phyloP scores from a whole-genome alignment of 37 sponge, comb jelly and placozoan species.

The Crambe crambe region DNA sequence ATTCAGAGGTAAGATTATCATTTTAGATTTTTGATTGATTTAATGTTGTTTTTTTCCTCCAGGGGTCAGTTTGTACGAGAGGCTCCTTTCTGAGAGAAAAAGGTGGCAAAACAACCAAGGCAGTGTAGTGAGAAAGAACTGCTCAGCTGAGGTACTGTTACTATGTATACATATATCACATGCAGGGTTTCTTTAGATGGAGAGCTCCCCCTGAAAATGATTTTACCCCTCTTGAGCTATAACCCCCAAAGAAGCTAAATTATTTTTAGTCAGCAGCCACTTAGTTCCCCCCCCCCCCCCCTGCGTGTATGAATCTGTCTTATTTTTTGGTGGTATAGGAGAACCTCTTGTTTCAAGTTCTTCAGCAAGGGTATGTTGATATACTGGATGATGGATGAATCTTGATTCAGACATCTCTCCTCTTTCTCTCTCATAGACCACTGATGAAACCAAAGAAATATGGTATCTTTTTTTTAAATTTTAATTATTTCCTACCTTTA shows the following conservation, averaged over 20 bases:
- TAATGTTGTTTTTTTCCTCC: neutral
- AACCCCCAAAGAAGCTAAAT: no score
- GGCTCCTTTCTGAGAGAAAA: slow-evolving; percentile 26
- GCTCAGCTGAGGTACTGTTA: slow-evolving; percentile 34
- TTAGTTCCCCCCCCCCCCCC: no score
- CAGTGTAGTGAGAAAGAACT: slow-evolving; percentile 11
- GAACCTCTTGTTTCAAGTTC: slow-evolving; percentile 16
- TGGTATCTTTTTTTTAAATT: no score
- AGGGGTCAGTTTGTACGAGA: slow-evolving; percentile 61
- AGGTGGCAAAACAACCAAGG: neutral
- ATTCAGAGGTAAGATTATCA: slow-evolving; percentile 30
- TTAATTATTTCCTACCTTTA: no score
- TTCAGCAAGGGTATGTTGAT: slow-evolving; percentile 32
- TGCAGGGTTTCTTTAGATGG: no score
- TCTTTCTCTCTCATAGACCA: neutral
- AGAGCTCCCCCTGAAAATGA: no score
- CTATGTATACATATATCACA: no score
- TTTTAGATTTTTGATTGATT: neutral
- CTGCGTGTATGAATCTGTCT: no score
- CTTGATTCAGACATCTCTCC: neutral
- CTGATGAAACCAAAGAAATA: no score
- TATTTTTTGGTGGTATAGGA: slow-evolving; percentile 21
- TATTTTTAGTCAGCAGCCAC: no score
- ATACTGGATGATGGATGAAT: no score
- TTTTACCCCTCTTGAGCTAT: no score